Conservation (phyloP, 2,797 vertebrate species). For the Leuciscus waleckii region DNA sequence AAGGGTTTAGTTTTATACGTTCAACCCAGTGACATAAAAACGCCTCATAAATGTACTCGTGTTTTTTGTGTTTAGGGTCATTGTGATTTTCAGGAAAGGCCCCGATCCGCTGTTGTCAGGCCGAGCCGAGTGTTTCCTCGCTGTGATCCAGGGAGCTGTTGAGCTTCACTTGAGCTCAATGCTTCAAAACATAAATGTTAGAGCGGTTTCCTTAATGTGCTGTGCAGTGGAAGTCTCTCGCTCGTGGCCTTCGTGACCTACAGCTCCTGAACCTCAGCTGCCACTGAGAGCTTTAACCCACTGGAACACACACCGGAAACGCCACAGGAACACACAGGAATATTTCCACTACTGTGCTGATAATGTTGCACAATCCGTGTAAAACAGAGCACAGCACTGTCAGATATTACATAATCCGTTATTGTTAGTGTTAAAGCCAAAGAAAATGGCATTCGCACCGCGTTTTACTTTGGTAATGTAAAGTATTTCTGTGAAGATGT, state of each 20-base stretch:
- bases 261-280: constrained; percentile 63
- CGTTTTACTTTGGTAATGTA: background rate
- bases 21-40: constrained; percentile 29
- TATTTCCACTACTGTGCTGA: background rate
- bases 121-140: constrained; percentile 17
- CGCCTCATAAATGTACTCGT: constrained; percentile 4
- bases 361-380: background rate
- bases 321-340: constrained; percentile 11
- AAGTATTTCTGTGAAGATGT: background rate
- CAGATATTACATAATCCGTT: background rate
- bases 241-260: constrained; percentile 62
- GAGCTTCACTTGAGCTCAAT: constrained; percentile 75
- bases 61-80: constrained; percentile 27
- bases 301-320: constrained; percentile 60
- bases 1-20: constrained; percentile 8
- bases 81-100: constrained; percentile 27
- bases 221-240: constrained; percentile 74
- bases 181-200: constrained; percentile 78
- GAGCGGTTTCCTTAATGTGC: constrained; percentile 73
- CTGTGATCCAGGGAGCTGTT: constrained; percentile 63
- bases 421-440: background rate
- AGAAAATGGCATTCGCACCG: background rate
- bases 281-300: constrained; percentile 59
- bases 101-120: constrained; percentile 28
- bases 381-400: background rate